Evolutionary conservation across 2,888 invertebrate genomes (phyloP).

Genomic region (Amphipyra berbera): DNA sequence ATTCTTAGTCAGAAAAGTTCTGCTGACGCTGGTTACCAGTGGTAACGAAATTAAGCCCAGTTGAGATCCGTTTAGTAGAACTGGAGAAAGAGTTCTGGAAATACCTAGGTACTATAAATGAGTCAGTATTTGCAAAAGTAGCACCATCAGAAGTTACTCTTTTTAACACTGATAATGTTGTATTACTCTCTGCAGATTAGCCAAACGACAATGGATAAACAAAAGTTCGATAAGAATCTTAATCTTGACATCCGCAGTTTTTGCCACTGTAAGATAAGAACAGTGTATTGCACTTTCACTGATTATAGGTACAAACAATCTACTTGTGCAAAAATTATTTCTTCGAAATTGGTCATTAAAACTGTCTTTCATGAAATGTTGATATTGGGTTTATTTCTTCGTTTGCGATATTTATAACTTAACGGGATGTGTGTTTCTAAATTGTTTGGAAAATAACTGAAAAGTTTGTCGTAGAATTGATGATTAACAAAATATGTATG

Average conservation of each 20-base stretch:
- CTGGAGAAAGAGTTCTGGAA: too few species aligned
- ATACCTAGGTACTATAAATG: too few species aligned
- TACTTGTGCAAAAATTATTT: neutral
- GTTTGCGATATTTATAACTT: constrained; percentile 8
- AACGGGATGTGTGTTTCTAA: constrained; percentile 37
- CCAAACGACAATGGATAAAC: neutral
- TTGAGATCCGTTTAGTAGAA: too few species aligned
- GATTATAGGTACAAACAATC: too few species aligned
- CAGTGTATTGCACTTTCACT: constrained; percentile 9
- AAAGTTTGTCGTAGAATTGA: constrained; percentile 7
- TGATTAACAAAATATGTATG: constrained; percentile 37
- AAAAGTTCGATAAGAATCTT: neutral
- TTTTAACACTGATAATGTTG: neutral
- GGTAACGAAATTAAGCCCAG: too few species aligned
- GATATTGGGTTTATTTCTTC: constrained; percentile 17
- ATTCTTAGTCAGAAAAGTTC: too few species aligned
- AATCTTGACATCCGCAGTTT: neutral
- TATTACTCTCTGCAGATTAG: neutral
- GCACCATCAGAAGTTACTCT: neutral
- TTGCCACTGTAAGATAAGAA: neutral
- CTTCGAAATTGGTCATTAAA: neutral
- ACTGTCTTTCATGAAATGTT: constrained; percentile 2
- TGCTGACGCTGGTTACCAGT: too few species aligned
- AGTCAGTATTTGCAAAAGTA: neutral
- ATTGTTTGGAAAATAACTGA: constrained; percentile 26